Base-by-base conservation (phyloP, 2,888 invertebrate genomes). In the Oscheius sp. region DNA sequence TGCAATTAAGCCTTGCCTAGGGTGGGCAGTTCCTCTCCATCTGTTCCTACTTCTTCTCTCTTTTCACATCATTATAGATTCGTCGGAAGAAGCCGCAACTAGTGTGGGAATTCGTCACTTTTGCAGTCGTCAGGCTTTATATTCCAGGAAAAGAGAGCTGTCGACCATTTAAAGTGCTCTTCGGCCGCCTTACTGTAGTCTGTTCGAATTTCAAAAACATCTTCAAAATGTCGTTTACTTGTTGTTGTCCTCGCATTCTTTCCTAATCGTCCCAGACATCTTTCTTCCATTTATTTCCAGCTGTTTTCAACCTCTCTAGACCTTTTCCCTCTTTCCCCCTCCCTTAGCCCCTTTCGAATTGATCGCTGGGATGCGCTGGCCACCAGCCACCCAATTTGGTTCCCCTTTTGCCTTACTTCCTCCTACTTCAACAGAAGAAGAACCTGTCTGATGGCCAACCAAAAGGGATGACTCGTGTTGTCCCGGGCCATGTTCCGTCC, bases 1-100 rank as follows among this genome's bases (percentile, higher is more conserved):
- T 43, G 61, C 41, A 61, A 61, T 61, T 61, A 61, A 21, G 61
- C 43, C 43, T 25, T 43, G 43, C 43, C 61, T 16, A 9, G n/a
- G 45, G 61, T 21, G 41, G 61, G 43, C 61, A 61, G 61, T 43
- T 43, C 41, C 27, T 23, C 21, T 9, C 35, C 35, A 35, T 49
- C n/a, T 49, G 53, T 21, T 21, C 18, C 25, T 53, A 21, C 53
- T 25, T 23, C 12, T 53, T 21, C 53, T 21, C 53, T 12, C 21
- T 18, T n/a, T 23, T 53, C 53, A 12, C 21, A 21, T 53, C 21
- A 25, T 53, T 53, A 12, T 35, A 9, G 35, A 35, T 35, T 35
- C 35, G 35, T 35, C 9, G 35, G 5, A 9, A 9, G 35, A 35
- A 35, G 35, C 35, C 35, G 35, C 9, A 35, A 35, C 9, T 6